Evolutionary conservation across 2,797 vertebrate genomes (phyloP).

Genomic region (Paratrypauchen microcephalus): DNA sequence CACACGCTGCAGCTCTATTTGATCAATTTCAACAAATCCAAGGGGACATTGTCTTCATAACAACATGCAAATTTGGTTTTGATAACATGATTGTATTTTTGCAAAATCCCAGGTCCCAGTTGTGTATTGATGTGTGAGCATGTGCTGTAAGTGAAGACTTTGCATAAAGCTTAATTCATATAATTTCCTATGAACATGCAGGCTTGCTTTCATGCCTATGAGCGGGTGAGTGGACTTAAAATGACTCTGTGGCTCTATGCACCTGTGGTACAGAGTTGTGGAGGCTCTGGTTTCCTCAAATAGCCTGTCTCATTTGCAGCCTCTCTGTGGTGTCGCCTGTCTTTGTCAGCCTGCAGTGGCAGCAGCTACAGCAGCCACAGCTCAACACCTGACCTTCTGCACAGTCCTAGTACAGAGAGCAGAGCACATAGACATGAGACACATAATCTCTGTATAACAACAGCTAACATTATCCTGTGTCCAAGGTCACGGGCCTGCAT

Average conservation of each 20-base stretch:
- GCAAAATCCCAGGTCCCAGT: neutral
- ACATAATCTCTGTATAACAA: slow-evolving; percentile 8
- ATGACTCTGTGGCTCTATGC: slow-evolving; percentile 48
- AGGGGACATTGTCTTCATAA: slow-evolving; percentile 39
- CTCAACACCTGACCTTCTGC: slow-evolving; percentile 57
- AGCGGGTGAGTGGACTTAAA: slow-evolving; percentile 45
- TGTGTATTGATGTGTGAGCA: slow-evolving; percentile 15
- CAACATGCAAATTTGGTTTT: slow-evolving; percentile 63
- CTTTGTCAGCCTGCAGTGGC: slow-evolving; percentile 63
- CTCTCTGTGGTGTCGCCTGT: slow-evolving; percentile 58
- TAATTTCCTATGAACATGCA: neutral
- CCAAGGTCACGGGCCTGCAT: neutral
- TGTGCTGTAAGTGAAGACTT: neutral
- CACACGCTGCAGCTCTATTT: slow-evolving; percentile 42
- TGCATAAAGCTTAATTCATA: neutral
- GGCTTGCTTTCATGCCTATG: slow-evolving; percentile 22
- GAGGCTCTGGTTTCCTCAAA: slow-evolving; percentile 60
- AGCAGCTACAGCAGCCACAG: slow-evolving; percentile 47
- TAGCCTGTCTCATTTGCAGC: slow-evolving; percentile 62
- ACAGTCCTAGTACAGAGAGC: slow-evolving; percentile 1
- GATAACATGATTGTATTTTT: slow-evolving; percentile 21
- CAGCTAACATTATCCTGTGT: neutral
- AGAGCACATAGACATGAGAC: slow-evolving; percentile 8
- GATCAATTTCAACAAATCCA: slow-evolving; percentile 65
- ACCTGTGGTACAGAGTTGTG: slow-evolving; percentile 48